phyloP scores from a whole-genome alignment of 35 echinoderm and acorn worm genomes.

The Ophioderma brevispina region DNA sequence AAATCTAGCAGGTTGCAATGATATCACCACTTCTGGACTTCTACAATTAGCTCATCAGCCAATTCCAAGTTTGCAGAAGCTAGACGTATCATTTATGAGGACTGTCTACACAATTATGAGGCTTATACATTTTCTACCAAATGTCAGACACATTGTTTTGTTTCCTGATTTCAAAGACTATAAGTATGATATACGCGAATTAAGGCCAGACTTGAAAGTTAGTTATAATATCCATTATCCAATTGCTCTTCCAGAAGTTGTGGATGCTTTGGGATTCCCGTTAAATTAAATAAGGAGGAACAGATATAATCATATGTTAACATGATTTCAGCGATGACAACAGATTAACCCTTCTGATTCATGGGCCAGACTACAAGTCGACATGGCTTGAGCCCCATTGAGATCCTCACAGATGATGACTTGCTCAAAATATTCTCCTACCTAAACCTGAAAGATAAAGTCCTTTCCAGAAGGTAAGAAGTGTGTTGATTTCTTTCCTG shows the following conservation, averaged over 20 bases:
- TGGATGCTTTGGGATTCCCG: no score
- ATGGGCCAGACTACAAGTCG: background rate
- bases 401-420: background rate
- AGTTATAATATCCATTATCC: no score
- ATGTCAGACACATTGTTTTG: background rate
- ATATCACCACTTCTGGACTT: background rate
- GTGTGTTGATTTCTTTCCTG: no score
- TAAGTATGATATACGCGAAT: background rate
- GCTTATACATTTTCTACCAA: background rate
- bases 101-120: background rate
- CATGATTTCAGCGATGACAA: no score
- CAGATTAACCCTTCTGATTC: no score
- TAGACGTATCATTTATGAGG: background rate
- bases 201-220: background rate
- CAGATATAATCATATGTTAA: no score
- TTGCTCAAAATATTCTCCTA: background rate
- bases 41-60: background rate
- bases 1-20: background rate
- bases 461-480: background rate
- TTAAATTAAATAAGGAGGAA: no score
- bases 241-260: no score
- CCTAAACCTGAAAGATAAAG: background rate
- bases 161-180: background rate
- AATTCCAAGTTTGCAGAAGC: background rate
- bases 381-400: background rate